Percentiles rank a stretch among this genome's conserved stretches.
These are phyloP conservation scores for Diabrotica undecimpunctata DNA, from an alignment of 1,140 invertebrate species.

Conservation along the genomic window DNA sequence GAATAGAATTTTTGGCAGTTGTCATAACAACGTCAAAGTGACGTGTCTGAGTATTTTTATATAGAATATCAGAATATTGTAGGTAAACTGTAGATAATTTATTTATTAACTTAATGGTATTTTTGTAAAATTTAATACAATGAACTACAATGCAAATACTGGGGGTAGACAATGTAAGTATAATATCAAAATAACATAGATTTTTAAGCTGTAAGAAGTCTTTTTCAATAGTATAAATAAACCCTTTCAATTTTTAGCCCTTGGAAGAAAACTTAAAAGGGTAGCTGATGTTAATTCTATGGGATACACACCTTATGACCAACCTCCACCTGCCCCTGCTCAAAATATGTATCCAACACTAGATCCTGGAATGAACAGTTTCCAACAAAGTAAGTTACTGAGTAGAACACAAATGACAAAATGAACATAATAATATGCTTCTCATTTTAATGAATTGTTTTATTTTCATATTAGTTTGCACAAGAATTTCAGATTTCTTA, in stretches of 20 bases:
- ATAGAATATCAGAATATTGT: background rate
- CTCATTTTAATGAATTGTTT: no score
- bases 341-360: slow-evolving; percentile 35
- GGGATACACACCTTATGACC: slow-evolving; percentile 50
- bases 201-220: background rate
- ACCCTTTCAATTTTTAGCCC: slow-evolving; percentile 35
- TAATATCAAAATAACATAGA: slow-evolving; percentile 12
- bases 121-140: slow-evolving; percentile 25
- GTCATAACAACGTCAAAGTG: background rate
- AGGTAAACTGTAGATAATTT: background rate
- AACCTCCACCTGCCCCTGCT: slow-evolving; percentile 33
- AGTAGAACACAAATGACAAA: no score
- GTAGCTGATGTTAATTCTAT: slow-evolving; percentile 63
- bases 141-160: slow-evolving; percentile 54
- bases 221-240: slow-evolving; percentile 9
- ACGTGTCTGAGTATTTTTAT: background rate
- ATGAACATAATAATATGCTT: no score
- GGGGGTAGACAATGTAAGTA: slow-evolving; percentile 51
- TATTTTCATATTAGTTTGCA: no score
- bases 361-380: slow-evolving; percentile 27
- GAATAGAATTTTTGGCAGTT: no score
- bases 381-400: slow-evolving; percentile 32
- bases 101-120: background rate
- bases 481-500: no score
- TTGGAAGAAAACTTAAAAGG: slow-evolving; percentile 56